Base-by-base conservation (phyloP, 2,888 invertebrate species). In the Plagodis pulveraria region DNA sequence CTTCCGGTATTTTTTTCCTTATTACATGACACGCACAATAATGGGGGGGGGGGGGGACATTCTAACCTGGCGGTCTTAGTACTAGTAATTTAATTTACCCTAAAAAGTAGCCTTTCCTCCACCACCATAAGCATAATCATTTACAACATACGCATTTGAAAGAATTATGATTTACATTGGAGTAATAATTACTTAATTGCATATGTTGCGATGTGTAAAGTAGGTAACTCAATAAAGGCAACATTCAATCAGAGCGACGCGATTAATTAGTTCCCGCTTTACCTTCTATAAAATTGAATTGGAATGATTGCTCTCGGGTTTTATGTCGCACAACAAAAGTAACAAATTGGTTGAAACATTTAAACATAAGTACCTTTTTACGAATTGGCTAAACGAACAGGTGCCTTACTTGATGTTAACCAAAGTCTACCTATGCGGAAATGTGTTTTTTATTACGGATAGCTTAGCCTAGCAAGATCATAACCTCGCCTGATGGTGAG, bases 221-320 rank as follows among this genome's bases (percentile, higher is more conserved):
- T 47, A 6, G 1, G 7, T 43, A 5, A 56, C 35, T 58, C 58
- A 57, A 53, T 56, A 56, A 52, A 56, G 52, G 54, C 50, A 50
- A 49, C 56, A 56, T 61, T 60, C 52, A 56, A 58, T 64, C 58
- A 33, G 49, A 58, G 46, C 55, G 42, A 48, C 50, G 44, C 61
- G 50, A 56, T 61, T 61, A 64, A 61, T 64, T 55, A 56, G 60
- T 50, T 51, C 56, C 50, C 43, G 53, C 45, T 50, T 56, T 47
- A 57, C 46, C 57, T 57, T 51, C 49, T 59, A 46, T 54, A 54
- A 56, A 57, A 59, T 56, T 59, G 54, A 56, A 59, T 48, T 56
- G 44, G 44, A 47, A 59, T 54, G 54, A 54, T 47, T 53, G 50
- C 56, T 56, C 45, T 40, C 45, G 41, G 7, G 48, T 43, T 48